These are phyloP conservation scores for Ectemnius lituratus DNA, from an alignment of 2,888 invertebrate genomes.

Conservation along the genomic window DNA sequence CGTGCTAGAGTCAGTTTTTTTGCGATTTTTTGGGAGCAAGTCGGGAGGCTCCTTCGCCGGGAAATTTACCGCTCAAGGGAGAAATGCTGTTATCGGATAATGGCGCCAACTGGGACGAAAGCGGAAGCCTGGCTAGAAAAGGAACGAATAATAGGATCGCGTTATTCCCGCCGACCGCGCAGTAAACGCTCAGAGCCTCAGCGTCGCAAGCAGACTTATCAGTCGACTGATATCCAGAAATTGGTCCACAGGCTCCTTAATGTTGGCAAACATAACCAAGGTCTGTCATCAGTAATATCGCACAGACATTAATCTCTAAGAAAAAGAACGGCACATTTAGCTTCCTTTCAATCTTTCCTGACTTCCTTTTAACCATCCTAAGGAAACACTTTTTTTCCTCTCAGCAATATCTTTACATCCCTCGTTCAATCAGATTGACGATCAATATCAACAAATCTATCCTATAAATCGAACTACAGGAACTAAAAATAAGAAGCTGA, in stretches of 20 bases:
- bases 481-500: too few relatives aligned
- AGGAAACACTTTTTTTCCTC: too few relatives aligned
- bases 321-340: too few relatives aligned
- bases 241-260: constrained; percentile 46
- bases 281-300: constrained; percentile 3
- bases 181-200: constrained; percentile 29
- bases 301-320: not conserved
- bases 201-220: constrained; percentile 11
- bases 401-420: too few relatives aligned
- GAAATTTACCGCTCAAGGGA: not conserved
- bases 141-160: constrained; percentile 11
- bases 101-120: constrained; percentile 42
- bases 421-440: too few relatives aligned
- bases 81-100: constrained; percentile 38
- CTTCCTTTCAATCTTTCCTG: too few relatives aligned
- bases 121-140: constrained; percentile 12
- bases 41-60: too few relatives aligned
- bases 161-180: constrained; percentile 17
- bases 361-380: too few relatives aligned
- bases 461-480: too few relatives aligned
- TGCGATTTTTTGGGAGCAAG: too few relatives aligned
- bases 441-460: too few relatives aligned
- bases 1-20: too few relatives aligned
- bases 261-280: constrained; percentile 46
- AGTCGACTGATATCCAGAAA: constrained; percentile 35